Evolutionary conservation across 2,113 vertebrate genomes (phyloP), one percentile per base, ranked within the genome.

Genomic region (Myotis davidii): DNA sequence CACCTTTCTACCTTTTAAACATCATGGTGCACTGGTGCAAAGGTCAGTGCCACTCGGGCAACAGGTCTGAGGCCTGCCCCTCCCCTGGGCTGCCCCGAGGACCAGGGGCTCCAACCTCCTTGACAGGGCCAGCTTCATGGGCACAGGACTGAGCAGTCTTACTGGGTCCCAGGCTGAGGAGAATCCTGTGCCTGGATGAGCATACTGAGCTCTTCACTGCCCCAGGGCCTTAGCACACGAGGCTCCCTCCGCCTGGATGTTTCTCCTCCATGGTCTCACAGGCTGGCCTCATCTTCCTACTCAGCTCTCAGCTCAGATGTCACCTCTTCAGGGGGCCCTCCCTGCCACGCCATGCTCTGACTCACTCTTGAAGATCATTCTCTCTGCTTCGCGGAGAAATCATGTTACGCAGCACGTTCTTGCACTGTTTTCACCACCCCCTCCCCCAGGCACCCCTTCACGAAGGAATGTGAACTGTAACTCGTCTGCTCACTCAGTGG

Each of bases 381-480:
- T 87, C 8, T 0, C 18, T 73, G 69, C 48, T 88, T 64, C 20
- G 67, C n/a, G 61, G 94, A 91, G 89, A 96, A 90, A 92, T 88
- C 69, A 83, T 83, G 59, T 37, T 11, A 50, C 48, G 7, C 88
- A 95, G 91, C 54, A 11, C 21, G 78, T 52, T 48, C 69, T 39
- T 34, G 9, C 59, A 37, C 45, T 88, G 39, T 82, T 95, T 92
- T 79, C 29, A 69, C n/a, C 2, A 12, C 59, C 23, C 72, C 82
- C 86, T 82, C 20, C 10, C 6, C 18, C 37, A 5, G 92, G 88
- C 72, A 42, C 72, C 94, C 94, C 81, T 52, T 45, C 0, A 2
- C 59, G 93, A 54, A 39, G 9, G 23, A 23, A 45, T 11, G 37
- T 61, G 96, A 85, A 42, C 52, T 25, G 5, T 50, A 61, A 96